phyloP scores from a whole-genome alignment of 30 jellyfish, hydroid and myxozoan genomes.

The Aurelia sp. region DNA sequence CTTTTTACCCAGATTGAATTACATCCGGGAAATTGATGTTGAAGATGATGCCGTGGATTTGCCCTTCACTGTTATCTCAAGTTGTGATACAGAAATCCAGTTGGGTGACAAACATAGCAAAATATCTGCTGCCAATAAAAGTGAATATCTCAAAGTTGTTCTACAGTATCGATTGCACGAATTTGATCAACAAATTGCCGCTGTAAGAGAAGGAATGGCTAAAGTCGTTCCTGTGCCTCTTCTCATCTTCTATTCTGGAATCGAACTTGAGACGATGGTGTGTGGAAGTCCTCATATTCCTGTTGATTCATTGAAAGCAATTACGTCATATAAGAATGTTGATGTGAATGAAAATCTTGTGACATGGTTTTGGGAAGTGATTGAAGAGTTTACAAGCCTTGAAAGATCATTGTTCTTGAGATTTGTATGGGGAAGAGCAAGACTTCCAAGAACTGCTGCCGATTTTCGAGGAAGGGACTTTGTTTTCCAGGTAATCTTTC shows the following conservation, averaged over 20 bases:
- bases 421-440: slow-evolving; percentile 96
- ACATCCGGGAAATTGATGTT: slow-evolving; percentile 53
- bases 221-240: slow-evolving; percentile 89
- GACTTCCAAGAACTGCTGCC: slow-evolving; percentile 92
- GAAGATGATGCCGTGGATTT: slow-evolving; percentile 57
- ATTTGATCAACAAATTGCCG: slow-evolving; percentile 78
- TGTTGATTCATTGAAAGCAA: slow-evolving; percentile 77
- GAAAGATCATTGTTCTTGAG: slow-evolving; percentile 92
- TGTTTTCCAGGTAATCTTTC: slow-evolving; percentile 82
- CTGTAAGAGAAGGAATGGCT: slow-evolving; percentile 90
- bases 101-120: slow-evolving; percentile 55
- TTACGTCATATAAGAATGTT: slow-evolving; percentile 81
- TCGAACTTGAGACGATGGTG: slow-evolving; percentile 85
- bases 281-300: slow-evolving; percentile 94
- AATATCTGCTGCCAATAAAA: slow-evolving; percentile 51
- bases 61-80: slow-evolving; percentile 71
- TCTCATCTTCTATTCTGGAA: slow-evolving; percentile 69
- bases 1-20: slow-evolving; percentile 68
- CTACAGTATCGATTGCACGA: slow-evolving; percentile 71
- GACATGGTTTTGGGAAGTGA: slow-evolving; percentile 93
- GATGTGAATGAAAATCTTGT: slow-evolving; percentile 79
- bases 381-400: slow-evolving; percentile 79
- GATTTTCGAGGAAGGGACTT: slow-evolving; percentile 94
- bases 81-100: slow-evolving; percentile 51
- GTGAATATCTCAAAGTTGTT: slow-evolving; percentile 59